phyloP scores from a whole-genome alignment of 2,797 vertebrate species.

The Coilia nasus region DNA sequence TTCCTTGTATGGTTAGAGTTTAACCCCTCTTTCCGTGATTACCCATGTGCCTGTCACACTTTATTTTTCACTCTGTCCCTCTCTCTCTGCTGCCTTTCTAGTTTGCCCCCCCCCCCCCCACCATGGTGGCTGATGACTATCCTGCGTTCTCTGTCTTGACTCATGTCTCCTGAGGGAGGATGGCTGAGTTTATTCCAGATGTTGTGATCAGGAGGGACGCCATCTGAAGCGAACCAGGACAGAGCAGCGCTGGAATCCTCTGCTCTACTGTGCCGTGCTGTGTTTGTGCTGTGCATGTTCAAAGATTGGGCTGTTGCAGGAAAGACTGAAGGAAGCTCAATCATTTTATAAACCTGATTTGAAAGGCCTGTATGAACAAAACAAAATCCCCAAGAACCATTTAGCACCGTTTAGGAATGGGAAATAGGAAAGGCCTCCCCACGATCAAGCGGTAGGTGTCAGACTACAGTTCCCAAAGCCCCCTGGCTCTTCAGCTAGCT shows the following conservation, averaged over 20 bases:
- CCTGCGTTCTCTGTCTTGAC: not conserved
- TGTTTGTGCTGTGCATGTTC: not conserved
- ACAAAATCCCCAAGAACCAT: no score
- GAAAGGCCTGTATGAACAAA: no score
- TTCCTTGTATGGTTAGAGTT: no score
- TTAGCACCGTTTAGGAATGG: no score
- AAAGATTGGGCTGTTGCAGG: not conserved
- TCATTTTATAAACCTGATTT: no score
- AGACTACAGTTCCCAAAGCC: not conserved
- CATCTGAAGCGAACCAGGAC: not conserved
- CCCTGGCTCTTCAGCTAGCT: not conserved
- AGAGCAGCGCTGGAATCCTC: not conserved
- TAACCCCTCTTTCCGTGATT: no score
- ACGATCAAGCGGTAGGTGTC: no score
- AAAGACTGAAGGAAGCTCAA: not conserved
- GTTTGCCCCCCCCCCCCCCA: not conserved
- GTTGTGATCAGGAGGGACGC: not conserved
- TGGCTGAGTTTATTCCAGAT: slow-evolving; percentile 12
- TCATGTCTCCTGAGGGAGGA: not conserved
- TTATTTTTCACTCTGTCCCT: not conserved
- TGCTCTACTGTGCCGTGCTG: no score
- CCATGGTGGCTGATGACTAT: not conserved
- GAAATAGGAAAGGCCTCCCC: no score
- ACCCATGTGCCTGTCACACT: not conserved
- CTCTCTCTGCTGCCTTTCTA: not conserved